phyloP scores from a whole-genome alignment of 2,888 invertebrate species.

The Caenorhabditis imperialis region DNA sequence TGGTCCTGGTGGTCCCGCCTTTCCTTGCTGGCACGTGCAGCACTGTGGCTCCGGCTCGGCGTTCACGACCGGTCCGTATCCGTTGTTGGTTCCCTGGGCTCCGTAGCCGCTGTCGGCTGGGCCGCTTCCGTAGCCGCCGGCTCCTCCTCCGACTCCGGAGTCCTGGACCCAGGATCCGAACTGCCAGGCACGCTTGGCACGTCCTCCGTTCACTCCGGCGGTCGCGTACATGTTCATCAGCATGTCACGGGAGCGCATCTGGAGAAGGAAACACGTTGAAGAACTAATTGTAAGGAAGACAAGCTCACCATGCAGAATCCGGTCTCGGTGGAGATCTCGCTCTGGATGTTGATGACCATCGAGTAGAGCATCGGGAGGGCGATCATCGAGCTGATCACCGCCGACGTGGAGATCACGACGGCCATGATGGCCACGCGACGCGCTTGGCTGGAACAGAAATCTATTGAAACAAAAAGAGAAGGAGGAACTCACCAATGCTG shows the following conservation, averaged over 20 bases:
- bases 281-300: neutral
- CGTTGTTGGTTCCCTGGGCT: conserved; percentile 37
- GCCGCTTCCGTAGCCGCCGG: conserved; percentile 64
- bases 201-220: conserved; percentile 29
- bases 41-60: conserved; percentile 69
- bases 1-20: conserved; percentile 60
- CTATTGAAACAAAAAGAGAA: too few species aligned
- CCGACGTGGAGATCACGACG: conserved; percentile 62
- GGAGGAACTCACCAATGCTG: conserved; percentile 32
- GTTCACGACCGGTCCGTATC: conserved; percentile 65
- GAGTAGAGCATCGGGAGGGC: conserved; percentile 67
- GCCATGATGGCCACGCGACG: conserved; percentile 63
- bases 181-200: conserved; percentile 62
- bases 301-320: conserved; percentile 63
- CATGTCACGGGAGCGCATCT: conserved; percentile 72
- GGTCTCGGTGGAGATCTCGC: conserved; percentile 61
- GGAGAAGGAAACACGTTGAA: conserved; percentile 1
- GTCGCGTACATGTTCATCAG: conserved; percentile 64
- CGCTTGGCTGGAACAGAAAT: conserved; percentile 51
- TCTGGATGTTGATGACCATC: conserved; percentile 64
- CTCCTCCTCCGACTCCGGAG: conserved; percentile 59
- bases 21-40: conserved; percentile 72
- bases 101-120: conserved; percentile 36
- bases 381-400: conserved; percentile 62
- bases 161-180: conserved; percentile 65